phyloP scores from a whole-genome alignment of 2,797 vertebrate genomes.

The Aldrovandia affinis region DNA sequence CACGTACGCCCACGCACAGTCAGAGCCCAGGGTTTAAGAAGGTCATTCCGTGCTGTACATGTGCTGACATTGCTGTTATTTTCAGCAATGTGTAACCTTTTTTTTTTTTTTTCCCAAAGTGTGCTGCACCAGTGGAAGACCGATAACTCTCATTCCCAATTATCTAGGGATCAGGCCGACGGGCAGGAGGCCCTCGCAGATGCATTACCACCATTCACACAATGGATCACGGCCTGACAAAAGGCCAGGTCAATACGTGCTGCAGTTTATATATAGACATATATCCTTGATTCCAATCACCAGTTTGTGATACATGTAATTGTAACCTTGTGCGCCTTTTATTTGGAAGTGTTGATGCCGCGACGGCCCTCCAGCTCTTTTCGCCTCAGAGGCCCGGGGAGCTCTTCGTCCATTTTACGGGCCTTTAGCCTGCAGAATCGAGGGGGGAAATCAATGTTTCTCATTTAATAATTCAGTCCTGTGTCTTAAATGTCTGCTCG shows the following conservation, averaged over 20 bases:
- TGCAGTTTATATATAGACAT: conserved; percentile 7
- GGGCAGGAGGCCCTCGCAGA: conserved; percentile 37
- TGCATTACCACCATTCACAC: conserved; percentile 27
- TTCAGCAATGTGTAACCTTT: conserved; percentile 22
- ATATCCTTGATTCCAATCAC: conserved; percentile 9
- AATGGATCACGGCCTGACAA: background rate
- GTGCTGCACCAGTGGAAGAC: conserved; percentile 47
- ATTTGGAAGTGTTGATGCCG: background rate
- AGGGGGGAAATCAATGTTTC: background rate
- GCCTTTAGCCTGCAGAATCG: background rate
- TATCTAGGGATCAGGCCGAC: conserved; percentile 32
- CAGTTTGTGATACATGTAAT: background rate
- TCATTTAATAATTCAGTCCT: conserved; percentile 3
- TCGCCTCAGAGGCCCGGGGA: background rate
- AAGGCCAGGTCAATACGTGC: background rate
- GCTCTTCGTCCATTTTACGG: background rate
- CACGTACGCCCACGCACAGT: background rate
- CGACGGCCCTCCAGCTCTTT: background rate
- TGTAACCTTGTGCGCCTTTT: background rate
- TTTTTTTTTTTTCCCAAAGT: conserved; percentile 55
- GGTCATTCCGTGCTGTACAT: background rate
- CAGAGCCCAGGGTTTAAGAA: background rate
- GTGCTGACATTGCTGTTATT: conserved; percentile 2
- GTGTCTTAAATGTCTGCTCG: background rate
- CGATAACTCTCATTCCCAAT: conserved; percentile 25